Percentiles rank a stretch among this genome's conserved stretches.
Conservation (phyloP, 1,140 invertebrate species). For the Sycobia sp. region DNA sequence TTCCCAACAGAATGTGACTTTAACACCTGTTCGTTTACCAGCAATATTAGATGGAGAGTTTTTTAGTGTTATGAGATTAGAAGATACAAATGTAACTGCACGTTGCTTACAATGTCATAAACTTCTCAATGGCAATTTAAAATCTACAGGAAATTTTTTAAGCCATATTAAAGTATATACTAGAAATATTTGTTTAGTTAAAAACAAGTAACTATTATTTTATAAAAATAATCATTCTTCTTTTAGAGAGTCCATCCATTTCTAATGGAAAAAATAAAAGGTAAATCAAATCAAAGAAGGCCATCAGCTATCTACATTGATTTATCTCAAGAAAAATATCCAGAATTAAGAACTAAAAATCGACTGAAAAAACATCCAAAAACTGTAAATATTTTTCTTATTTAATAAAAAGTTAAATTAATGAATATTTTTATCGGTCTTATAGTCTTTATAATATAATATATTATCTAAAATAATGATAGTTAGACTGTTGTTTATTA, state of each 20-base stretch:
- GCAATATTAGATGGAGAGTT: slow-evolving; percentile 60
- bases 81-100: slow-evolving; percentile 58
- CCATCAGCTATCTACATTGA: slow-evolving; percentile 57
- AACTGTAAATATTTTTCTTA: slow-evolving; percentile 39
- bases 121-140: slow-evolving; percentile 58
- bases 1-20: slow-evolving; percentile 47
- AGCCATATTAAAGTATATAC: slow-evolving; percentile 60
- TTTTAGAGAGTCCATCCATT: slow-evolving; percentile 57
- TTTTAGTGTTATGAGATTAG: slow-evolving; percentile 55
- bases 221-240: slow-evolving; percentile 19
- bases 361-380: slow-evolving; percentile 55
- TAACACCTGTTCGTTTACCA: slow-evolving; percentile 56
- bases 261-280: slow-evolving; percentile 57
- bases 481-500: too few relatives aligned
- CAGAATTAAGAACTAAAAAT: slow-evolving; percentile 51
- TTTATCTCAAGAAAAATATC: slow-evolving; percentile 48
- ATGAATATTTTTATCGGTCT: too few relatives aligned
- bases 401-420: too few relatives aligned
- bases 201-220: slow-evolving; percentile 13
- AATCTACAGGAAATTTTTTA: slow-evolving; percentile 59
- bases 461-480: too few relatives aligned
- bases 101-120: slow-evolving; percentile 57
- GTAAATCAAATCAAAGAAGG: slow-evolving; percentile 59
- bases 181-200: too few relatives aligned
- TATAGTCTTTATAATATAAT: too few relatives aligned